Conservation (phyloP, 2,113 vertebrate genomes). For the Gymnogyps californianus region DNA sequence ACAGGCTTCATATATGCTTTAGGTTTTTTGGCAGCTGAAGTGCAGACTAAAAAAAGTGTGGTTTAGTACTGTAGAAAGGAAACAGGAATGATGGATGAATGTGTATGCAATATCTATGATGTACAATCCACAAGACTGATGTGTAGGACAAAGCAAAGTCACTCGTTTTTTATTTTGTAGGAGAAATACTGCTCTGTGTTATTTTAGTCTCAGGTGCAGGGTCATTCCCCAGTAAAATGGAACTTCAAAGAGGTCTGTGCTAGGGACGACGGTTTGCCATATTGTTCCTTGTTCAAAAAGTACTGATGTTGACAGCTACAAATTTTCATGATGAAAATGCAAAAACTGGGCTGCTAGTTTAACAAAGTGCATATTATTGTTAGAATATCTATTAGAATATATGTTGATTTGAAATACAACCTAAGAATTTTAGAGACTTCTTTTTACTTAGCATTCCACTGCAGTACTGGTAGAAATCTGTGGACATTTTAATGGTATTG, state of each 20-base stretch:
- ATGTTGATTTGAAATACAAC: not conserved
- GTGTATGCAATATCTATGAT: not conserved
- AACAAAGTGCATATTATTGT: not conserved
- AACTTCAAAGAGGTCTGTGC: not conserved
- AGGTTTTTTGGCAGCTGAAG: not conserved
- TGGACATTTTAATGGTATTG: not conserved
- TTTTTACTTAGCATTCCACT: not conserved
- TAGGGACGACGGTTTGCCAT: not conserved
- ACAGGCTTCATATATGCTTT: not conserved
- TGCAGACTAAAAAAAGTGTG: not conserved
- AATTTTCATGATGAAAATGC: not conserved
- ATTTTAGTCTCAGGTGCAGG: not conserved
- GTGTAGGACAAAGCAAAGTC: not conserved
- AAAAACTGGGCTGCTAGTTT: not conserved
- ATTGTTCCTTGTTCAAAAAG: not conserved
- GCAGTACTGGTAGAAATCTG: not conserved
- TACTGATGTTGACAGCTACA: not conserved
- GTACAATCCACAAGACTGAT: not conserved
- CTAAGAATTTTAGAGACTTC: not conserved
- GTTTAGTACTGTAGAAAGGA: not conserved
- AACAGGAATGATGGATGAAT: not conserved
- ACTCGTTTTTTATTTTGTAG: not conserved
- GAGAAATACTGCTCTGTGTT: not conserved
- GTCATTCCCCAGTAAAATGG: not conserved
- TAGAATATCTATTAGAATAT: not conserved